Conservation (phyloP, 2,113 vertebrate genomes). For the Artemisiospiza belli region DNA sequence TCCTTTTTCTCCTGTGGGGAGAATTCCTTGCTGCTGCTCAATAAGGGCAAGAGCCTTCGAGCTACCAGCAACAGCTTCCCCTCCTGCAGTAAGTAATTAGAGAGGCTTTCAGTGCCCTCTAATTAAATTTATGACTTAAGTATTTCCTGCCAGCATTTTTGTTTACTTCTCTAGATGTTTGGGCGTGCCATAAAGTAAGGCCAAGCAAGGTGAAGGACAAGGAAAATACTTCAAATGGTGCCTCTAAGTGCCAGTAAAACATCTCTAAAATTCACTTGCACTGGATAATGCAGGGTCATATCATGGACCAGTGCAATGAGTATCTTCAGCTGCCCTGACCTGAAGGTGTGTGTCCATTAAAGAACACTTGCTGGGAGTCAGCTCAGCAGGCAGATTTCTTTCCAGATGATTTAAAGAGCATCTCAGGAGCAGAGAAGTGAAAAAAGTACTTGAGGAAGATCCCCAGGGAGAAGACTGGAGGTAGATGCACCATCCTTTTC, state of each 20-base stretch:
- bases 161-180: not conserved
- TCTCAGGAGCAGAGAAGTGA: not conserved
- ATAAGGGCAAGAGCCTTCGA: not conserved
- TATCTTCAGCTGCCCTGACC: not conserved
- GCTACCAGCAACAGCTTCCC: not conserved
- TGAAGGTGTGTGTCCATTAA: not conserved
- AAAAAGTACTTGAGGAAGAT: not conserved
- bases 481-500: not conserved
- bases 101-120: not conserved
- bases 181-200: not conserved
- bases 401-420: not conserved
- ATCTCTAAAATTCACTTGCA: not conserved
- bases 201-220: not conserved
- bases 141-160: slow-evolving; percentile 2
- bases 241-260: not conserved
- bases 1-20: not conserved
- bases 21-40: not conserved
- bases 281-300: not conserved
- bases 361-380: not conserved
- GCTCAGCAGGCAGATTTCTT: not conserved
- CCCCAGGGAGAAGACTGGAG: not conserved
- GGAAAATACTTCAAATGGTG: not conserved
- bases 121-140: slow-evolving; percentile 24
- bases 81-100: slow-evolving; percentile 19
- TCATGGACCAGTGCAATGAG: too few species aligned